A percentile compares a stretch with the other conserved stretches of the same genome.
Evolutionary conservation across 2,113 vertebrate species (phyloP).

Genomic region (Atractosteus spatula): DNA sequence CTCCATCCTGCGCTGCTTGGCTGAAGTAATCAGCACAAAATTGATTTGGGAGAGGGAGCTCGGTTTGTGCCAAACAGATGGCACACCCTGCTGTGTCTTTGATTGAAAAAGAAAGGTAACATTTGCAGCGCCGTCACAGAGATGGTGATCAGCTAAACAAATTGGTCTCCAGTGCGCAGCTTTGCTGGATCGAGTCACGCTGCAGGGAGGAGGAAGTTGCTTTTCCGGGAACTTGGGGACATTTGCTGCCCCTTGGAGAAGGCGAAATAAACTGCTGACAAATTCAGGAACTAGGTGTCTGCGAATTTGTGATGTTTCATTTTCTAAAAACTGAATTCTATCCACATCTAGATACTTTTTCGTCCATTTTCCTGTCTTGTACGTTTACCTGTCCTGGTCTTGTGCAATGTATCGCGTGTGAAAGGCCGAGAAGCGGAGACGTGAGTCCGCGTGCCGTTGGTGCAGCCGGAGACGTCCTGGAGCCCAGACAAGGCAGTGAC

Average conservation of each 20-base stretch:
- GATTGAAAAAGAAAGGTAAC: conserved; percentile 90
- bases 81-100: conserved; percentile 88
- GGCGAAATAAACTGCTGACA: conserved; percentile 51
- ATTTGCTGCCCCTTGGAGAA: conserved; percentile 54
- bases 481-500: conserved; percentile 55
- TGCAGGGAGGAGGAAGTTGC: conserved; percentile 68
- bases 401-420: background rate
- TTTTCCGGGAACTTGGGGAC: conserved; percentile 74
- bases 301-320: conserved; percentile 1
- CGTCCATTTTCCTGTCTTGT: conserved; percentile 24
- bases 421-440: too few species aligned
- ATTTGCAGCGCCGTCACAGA: conserved; percentile 89
- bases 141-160: conserved; percentile 84
- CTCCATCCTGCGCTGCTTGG: conserved; percentile 47
- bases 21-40: conserved; percentile 82
- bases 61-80: conserved; percentile 87
- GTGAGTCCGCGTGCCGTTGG: conserved; percentile 29
- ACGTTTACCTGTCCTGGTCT: background rate
- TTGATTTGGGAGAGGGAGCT: conserved; percentile 70
- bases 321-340: background rate
- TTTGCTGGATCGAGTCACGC: conserved; percentile 74
- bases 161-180: conserved; percentile 85
- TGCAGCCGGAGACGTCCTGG: conserved; percentile 28
- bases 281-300: background rate
- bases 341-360: background rate